Conservation (phyloP, 2,888 invertebrate genomes). For the Rhingia campestris region DNA sequence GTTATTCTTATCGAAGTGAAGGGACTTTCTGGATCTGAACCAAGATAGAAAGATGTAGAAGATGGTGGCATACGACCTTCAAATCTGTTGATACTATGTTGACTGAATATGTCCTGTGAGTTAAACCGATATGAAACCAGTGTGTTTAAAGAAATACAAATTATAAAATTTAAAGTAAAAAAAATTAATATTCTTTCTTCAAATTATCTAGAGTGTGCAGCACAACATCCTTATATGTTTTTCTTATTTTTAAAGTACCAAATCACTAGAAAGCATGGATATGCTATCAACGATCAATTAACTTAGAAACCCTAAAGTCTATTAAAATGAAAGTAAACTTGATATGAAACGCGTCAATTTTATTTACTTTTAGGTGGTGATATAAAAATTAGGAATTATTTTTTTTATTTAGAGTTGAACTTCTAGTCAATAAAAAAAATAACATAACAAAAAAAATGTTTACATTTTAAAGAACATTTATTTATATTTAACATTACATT, state of each 20-base stretch:
- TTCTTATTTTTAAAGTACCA: background rate
- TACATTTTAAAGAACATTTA: background rate
- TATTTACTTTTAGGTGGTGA: constrained; percentile 34
- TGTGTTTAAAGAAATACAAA: too few relatives aligned
- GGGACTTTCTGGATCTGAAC: too few relatives aligned
- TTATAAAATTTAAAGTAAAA: too few relatives aligned
- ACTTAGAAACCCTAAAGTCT: constrained; percentile 11
- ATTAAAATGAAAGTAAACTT: constrained; percentile 35
- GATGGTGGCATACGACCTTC: too few relatives aligned
- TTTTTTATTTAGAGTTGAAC: background rate
- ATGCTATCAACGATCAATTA: background rate
- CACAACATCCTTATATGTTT: background rate
- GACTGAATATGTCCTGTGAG: too few relatives aligned
- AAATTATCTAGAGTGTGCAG: background rate
- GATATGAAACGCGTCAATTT: constrained; percentile 43
- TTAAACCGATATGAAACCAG: too few relatives aligned
- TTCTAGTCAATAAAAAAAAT: constrained; percentile 20
- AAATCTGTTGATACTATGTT: too few relatives aligned
- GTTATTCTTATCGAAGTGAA: too few relatives aligned
- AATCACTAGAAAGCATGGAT: constrained; percentile 5
- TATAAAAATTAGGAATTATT: constrained; percentile 12
- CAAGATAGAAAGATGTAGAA: too few relatives aligned
- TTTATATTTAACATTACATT: background rate
- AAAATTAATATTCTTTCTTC: too few relatives aligned
- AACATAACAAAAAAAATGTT: too few relatives aligned